phyloP scores from a whole-genome alignment of 2,888 invertebrate genomes.

The Drosophila sordidapex region DNA sequence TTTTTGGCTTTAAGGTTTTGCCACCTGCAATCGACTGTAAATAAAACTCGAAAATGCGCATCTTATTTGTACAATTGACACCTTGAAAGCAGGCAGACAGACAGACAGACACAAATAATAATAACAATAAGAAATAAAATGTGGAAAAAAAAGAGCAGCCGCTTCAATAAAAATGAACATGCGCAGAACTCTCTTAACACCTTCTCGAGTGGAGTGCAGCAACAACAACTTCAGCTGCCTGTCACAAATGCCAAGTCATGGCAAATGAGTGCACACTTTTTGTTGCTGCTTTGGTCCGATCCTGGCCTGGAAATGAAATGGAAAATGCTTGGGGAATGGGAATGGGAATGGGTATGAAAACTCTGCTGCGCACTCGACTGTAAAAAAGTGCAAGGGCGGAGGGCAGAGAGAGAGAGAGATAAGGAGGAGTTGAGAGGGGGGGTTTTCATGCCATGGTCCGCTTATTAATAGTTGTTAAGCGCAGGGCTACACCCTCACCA shows the following conservation, averaged over 20 bases:
- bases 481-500: constrained; percentile 73
- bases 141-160: constrained; percentile 36
- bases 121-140: constrained; percentile 45
- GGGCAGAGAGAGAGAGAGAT: not conserved
- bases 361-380: constrained; percentile 66
- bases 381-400: constrained; percentile 54
- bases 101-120: constrained; percentile 9
- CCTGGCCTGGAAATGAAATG: constrained; percentile 45
- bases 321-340: constrained; percentile 17
- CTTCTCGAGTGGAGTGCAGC: constrained; percentile 67
- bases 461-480: constrained; percentile 82
- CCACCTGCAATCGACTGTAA: constrained; percentile 52
- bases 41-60: constrained; percentile 53
- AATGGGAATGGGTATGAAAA: constrained; percentile 37
- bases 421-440: constrained; percentile 14
- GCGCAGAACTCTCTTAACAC: constrained; percentile 75
- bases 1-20: constrained; percentile 36
- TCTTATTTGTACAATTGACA: constrained; percentile 74
- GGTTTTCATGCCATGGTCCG: constrained; percentile 46
- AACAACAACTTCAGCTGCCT: constrained; percentile 70
- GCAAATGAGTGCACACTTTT: constrained; percentile 74
- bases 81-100: constrained; percentile 45
- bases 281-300: constrained; percentile 31
- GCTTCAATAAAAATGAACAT: constrained; percentile 62
- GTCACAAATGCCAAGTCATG: constrained; percentile 75